A percentile compares a stretch with the other conserved stretches of the same genome.
These are phyloP conservation scores for Halichoerus grypus DNA, from an alignment of 2,113 vertebrate species.

Conservation along the genomic window DNA sequence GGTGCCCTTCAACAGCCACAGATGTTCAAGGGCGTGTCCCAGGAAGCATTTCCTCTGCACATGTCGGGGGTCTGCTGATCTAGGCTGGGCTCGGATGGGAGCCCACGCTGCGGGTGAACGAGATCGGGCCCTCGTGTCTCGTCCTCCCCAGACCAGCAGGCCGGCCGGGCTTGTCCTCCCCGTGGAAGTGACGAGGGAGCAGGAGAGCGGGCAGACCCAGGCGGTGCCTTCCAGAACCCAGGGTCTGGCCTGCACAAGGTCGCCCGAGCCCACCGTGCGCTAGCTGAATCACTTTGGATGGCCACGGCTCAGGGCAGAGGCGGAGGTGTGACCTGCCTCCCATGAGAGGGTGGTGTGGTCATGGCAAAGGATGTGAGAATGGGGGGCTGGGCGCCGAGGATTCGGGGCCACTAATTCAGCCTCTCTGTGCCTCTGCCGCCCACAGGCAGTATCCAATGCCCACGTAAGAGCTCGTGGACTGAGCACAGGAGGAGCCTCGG, in stretches of 20 bases:
- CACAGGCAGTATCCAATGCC: no score
- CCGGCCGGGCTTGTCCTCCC: background rate
- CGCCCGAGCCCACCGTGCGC: fast-evolving
- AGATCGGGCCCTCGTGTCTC: background rate
- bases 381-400: background rate
- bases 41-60: background rate
- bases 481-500: no score
- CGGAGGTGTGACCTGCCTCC: background rate
- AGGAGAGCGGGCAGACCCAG: background rate
- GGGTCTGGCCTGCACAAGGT: background rate
- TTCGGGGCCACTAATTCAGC: background rate
- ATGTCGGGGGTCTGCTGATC: background rate
- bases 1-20: background rate
- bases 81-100: no score
- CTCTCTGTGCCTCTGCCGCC: no score
- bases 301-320: background rate
- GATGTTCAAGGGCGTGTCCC: no score
- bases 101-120: no score
- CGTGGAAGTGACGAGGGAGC: background rate
- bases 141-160: background rate
- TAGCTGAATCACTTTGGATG: no score
- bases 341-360: no score
- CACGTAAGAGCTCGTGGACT: no score
- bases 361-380: background rate
- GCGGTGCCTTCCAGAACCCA: background rate